Base-by-base conservation (phyloP, 2,113 vertebrate species). In the Bubo bubo region DNA sequence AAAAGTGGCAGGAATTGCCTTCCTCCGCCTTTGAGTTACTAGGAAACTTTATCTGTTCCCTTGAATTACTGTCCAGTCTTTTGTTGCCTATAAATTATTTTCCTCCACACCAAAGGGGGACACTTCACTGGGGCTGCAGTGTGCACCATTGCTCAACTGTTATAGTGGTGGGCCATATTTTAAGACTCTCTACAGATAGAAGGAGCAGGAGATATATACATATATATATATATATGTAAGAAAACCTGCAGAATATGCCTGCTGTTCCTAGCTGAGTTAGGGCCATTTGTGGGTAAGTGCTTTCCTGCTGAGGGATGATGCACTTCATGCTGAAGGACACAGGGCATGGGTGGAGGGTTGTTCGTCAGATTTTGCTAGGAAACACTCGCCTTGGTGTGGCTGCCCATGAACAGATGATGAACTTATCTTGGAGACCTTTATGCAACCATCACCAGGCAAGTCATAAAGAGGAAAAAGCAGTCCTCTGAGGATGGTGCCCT, bases 141-240 rank as follows among this genome's bases (percentile, higher is more conserved):
- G 0, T 35, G n/a, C 5, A 45, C 62, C 15, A n/a, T 0, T 55
- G 58, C 50, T 74, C 52, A 76, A 11, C 35, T 50, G 20, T 70
- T 60, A 20, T 7, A 47, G 37, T 19, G 34, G 10, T 90, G 53
- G 53, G 19, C 37, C 6, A 0, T 55, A 62, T 72, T 90, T 90
- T 68, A 73, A 83, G 62, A 53, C 32, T 43, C 3, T 24, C 1
- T 0, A 17, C 6, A 3, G 24, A 7, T 1, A 55, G 66, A 79
- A 75, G 66, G 24, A 85, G 9, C 22, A 82, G 39, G 10, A 19
- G 37, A 34, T 47, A 11, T 18, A 18, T 30, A 18, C n/a, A 14
- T 34, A 39, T n/a, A 6, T 13, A 9, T 32, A 6, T 35, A 60
- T 34, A 4, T 14, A 4, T 13, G 12, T 74, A 41, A 63, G 30